phyloP scores from a whole-genome alignment of 2,113 vertebrate species.

The Rynchops niger region DNA sequence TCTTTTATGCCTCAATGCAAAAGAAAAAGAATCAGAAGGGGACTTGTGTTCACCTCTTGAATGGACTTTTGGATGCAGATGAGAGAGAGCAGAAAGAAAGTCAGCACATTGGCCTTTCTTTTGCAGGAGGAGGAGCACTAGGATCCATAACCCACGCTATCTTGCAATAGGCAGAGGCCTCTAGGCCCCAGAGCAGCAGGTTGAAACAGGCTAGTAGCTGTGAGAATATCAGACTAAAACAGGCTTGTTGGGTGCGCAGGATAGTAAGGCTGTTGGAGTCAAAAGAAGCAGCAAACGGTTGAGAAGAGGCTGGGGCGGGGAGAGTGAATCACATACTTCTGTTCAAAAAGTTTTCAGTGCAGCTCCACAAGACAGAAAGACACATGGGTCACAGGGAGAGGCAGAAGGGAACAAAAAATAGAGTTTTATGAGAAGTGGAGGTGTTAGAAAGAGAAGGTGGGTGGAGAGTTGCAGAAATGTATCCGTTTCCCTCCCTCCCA shows the following conservation, averaged over 20 bases:
- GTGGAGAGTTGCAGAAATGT: not conserved
- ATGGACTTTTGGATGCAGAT: not conserved
- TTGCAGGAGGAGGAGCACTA: not conserved
- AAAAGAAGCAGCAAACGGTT: not conserved
- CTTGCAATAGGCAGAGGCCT: slow-evolving; percentile 5
- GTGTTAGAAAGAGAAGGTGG: not conserved
- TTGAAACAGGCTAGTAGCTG: slow-evolving; percentile 19
- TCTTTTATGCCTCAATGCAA: not conserved
- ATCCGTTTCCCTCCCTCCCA: not conserved
- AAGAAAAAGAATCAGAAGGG: not conserved
- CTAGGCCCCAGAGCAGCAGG: not conserved
- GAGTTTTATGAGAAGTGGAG: not conserved
- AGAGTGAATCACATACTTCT: slow-evolving; percentile 1
- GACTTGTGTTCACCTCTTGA: not conserved
- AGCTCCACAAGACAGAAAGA: not conserved
- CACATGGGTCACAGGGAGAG: not conserved
- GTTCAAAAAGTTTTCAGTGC: not conserved
- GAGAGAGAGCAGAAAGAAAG: not conserved
- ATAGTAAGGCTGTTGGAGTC: not conserved
- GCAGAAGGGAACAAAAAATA: not conserved
- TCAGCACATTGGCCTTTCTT: not conserved
- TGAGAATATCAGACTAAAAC: slow-evolving; percentile 30
- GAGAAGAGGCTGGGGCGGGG: not conserved
- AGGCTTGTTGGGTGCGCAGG: slow-evolving; percentile 15
- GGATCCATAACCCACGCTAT: not conserved